Conservation (phyloP, 2,888 invertebrate genomes). For the Laothoe populi region DNA sequence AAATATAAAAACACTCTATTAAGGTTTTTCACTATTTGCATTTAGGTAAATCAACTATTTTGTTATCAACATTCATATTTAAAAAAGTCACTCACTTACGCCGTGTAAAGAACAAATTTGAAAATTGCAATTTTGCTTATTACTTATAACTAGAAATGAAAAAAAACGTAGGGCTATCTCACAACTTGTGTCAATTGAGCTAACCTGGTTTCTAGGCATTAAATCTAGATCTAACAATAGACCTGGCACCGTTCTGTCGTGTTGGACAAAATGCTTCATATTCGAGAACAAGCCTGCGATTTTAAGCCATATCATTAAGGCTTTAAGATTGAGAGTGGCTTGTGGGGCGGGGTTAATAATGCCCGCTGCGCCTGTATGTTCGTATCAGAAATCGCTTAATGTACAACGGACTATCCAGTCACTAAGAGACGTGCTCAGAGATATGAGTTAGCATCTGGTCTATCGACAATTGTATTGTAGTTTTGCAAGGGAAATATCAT, state of each 20-base stretch:
- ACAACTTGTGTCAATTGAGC: not conserved
- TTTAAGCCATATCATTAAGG: not conserved
- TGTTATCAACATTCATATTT: too few species aligned
- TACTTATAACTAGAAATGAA: not conserved
- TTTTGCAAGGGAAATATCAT: too few species aligned
- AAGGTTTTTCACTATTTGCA: too few species aligned
- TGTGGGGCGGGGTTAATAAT: constrained; percentile 20
- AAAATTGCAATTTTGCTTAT: not conserved
- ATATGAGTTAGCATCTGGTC: constrained; percentile 1
- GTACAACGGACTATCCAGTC: constrained; percentile 13
- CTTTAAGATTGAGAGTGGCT: not conserved
- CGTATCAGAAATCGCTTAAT: constrained; percentile 25
- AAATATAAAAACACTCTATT: too few species aligned
- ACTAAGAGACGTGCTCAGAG: not conserved
- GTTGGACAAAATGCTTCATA: constrained; percentile 13
- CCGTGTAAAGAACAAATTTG: too few species aligned
- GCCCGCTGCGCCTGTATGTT: constrained; percentile 14
- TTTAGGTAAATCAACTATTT: too few species aligned
- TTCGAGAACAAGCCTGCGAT: not conserved
- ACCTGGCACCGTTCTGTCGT: constrained; percentile 8
- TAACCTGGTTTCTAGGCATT: constrained; percentile 19
- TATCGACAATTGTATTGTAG: not conserved
- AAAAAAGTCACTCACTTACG: too few species aligned
- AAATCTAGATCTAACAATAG: constrained; percentile 23
- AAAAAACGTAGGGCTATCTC: not conserved